phyloP scores from a whole-genome alignment of 2,888 invertebrate species.

The Deroplatys truncata region DNA sequence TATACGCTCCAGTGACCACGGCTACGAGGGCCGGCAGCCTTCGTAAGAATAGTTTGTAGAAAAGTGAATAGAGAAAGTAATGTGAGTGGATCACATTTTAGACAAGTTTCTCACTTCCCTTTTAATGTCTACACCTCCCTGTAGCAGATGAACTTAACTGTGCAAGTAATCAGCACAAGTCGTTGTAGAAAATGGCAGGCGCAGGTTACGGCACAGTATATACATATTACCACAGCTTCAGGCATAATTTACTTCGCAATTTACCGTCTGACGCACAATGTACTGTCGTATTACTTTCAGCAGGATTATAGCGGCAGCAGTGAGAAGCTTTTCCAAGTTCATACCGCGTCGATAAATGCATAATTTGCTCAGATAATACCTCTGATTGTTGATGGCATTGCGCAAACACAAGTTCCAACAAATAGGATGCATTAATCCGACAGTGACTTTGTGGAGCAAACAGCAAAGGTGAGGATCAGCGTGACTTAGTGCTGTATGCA shows the following conservation, averaged over 20 bases:
- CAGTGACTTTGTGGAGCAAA: neutral
- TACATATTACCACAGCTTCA: too few relatives aligned
- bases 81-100: too few relatives aligned
- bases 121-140: too few relatives aligned
- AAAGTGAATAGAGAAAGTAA: too few relatives aligned
- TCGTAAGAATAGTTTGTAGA: too few relatives aligned
- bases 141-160: too few relatives aligned
- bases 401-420: neutral
- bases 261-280: neutral
- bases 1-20: too few relatives aligned
- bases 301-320: neutral
- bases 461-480: neutral
- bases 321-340: neutral
- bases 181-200: too few relatives aligned
- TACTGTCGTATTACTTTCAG: neutral
- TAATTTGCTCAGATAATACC: neutral
- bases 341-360: neutral
- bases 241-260: neutral
- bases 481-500: neutral
- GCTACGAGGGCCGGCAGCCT: too few relatives aligned
- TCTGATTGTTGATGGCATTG: neutral
- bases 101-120: too few relatives aligned
- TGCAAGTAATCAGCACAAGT: too few relatives aligned
- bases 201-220: too few relatives aligned
- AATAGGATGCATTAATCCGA: neutral